A percentile compares a stretch with the other conserved stretches of the same genome.
phyloP scores from a whole-genome alignment of 2,797 vertebrate species.

The Oreonectes daqikongensis region DNA sequence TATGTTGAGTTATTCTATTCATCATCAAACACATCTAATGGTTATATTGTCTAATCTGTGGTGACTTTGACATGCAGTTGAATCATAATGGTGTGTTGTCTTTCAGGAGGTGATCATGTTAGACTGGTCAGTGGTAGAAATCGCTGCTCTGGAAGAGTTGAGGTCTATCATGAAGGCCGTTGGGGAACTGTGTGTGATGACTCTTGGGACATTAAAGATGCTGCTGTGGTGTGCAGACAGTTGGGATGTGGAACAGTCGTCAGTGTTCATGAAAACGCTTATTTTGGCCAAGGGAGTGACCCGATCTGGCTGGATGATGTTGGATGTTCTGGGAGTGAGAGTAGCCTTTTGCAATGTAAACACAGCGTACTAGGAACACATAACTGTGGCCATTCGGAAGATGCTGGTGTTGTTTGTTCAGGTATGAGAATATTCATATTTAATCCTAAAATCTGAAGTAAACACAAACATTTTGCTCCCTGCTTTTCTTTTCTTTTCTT shows the following conservation, averaged over 20 bases:
- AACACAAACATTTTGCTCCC: too few relatives aligned
- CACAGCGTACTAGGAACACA: neutral
- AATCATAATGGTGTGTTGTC: neutral
- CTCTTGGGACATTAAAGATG: constrained; percentile 33
- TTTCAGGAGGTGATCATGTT: neutral
- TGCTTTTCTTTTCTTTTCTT: too few relatives aligned
- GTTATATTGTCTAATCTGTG: too few relatives aligned
- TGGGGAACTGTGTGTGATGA: constrained; percentile 45
- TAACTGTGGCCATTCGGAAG: neutral
- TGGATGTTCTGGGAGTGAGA: constrained; percentile 3
- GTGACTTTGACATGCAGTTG: too few relatives aligned
- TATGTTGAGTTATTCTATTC: too few relatives aligned
- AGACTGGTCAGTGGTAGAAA: neutral
- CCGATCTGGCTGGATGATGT: constrained; percentile 2
- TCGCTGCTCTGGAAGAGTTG: neutral
- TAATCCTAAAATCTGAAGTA: too few relatives aligned
- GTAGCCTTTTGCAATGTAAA: neutral
- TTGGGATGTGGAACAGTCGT: constrained; percentile 42
- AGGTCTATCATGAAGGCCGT: neutral
- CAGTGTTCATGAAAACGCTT: neutral
- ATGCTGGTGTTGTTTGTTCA: constrained; percentile 39
- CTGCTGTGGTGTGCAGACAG: constrained; percentile 47
- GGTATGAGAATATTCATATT: neutral
- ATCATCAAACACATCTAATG: too few relatives aligned
- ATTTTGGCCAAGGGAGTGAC: neutral